Conservation (phyloP, 2,113 vertebrate genomes). For the Poeciliopsis retropinna region DNA sequence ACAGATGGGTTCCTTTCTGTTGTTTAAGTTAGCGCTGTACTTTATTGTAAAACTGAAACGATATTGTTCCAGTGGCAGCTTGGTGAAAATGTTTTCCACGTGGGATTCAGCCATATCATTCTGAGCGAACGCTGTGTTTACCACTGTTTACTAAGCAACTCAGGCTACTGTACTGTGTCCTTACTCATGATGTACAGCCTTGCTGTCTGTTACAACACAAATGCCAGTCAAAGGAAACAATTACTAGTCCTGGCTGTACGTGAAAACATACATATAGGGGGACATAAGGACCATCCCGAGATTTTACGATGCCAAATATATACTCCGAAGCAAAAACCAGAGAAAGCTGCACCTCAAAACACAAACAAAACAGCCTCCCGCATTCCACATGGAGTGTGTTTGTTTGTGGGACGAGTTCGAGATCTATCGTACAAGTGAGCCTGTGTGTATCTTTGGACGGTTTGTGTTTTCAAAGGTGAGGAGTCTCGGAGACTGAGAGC, state of each 20-base stretch:
- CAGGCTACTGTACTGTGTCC: slow-evolving; percentile 72
- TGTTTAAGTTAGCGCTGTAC: slow-evolving; percentile 64
- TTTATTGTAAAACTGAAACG: slow-evolving; percentile 75
- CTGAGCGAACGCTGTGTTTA: slow-evolving; percentile 69
- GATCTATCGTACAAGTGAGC: slow-evolving; percentile 29
- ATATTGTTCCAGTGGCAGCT: slow-evolving; percentile 75
- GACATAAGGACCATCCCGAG: slow-evolving; percentile 1
- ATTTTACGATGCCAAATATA: not conserved
- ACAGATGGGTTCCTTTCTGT: slow-evolving; percentile 43
- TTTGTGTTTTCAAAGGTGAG: slow-evolving; percentile 63
- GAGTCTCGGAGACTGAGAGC: slow-evolving; percentile 33
- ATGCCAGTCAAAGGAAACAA: not conserved
- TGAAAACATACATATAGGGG: not conserved
- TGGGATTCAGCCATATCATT: slow-evolving; percentile 64
- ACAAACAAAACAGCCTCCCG: slow-evolving; percentile 46
- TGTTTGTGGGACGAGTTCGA: slow-evolving; percentile 54
- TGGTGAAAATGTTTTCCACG: slow-evolving; percentile 74
- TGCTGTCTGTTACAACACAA: slow-evolving; percentile 17
- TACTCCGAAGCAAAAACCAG: slow-evolving; percentile 1
- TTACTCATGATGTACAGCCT: slow-evolving; percentile 42
- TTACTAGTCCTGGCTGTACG: slow-evolving; percentile 3
- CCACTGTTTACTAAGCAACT: slow-evolving; percentile 71
- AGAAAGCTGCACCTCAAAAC: slow-evolving; percentile 42
- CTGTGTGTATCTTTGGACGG: slow-evolving; percentile 37
- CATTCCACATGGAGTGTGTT: slow-evolving; percentile 60